Percentiles rank a stretch among this genome's conserved stretches.
Conservation (phyloP, 2,888 invertebrate species). For the Drosophila mimica region DNA sequence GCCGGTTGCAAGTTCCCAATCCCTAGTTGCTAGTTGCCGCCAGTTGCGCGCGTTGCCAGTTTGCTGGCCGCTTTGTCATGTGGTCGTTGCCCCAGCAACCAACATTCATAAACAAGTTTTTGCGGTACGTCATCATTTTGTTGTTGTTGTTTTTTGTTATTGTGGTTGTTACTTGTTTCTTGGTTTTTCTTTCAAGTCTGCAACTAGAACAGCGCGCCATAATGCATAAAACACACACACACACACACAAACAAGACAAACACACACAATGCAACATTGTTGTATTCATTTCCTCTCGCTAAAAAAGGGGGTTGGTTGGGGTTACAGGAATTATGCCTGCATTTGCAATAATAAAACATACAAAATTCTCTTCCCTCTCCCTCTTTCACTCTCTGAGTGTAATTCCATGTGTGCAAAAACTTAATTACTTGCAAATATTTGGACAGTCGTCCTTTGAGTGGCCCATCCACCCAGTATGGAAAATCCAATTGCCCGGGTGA, state of each 20-base stretch:
- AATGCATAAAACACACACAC: constrained; percentile 45
- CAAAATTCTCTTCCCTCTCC: background rate
- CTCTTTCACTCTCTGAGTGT: background rate
- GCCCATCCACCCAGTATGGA: constrained; percentile 23
- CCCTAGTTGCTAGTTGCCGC: constrained; percentile 16
- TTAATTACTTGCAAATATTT: constrained; percentile 75
- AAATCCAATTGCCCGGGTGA: constrained; percentile 15
- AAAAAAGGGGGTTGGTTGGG: background rate
- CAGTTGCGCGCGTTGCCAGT: constrained; percentile 21
- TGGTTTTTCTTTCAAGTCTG: constrained; percentile 43
- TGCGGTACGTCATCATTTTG: constrained; percentile 58
- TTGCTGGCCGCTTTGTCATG: constrained; percentile 52
- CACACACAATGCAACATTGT: constrained; percentile 35
- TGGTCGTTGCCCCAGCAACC: constrained; percentile 79
- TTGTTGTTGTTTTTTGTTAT: constrained; percentile 24
- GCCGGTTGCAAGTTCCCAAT: constrained; percentile 22
- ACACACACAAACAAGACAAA: constrained; percentile 16
- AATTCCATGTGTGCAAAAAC: constrained; percentile 48
- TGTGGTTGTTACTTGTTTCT: constrained; percentile 27
- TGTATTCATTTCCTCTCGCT: constrained; percentile 30
- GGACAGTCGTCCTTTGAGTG: constrained; percentile 32
- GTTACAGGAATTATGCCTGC: constrained; percentile 40
- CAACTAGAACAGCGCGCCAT: constrained; percentile 57
- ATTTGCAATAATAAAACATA: constrained; percentile 39
- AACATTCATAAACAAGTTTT: constrained; percentile 77